phyloP scores from a whole-genome alignment of 2,113 vertebrate species.

The Bubo blakistoni region DNA sequence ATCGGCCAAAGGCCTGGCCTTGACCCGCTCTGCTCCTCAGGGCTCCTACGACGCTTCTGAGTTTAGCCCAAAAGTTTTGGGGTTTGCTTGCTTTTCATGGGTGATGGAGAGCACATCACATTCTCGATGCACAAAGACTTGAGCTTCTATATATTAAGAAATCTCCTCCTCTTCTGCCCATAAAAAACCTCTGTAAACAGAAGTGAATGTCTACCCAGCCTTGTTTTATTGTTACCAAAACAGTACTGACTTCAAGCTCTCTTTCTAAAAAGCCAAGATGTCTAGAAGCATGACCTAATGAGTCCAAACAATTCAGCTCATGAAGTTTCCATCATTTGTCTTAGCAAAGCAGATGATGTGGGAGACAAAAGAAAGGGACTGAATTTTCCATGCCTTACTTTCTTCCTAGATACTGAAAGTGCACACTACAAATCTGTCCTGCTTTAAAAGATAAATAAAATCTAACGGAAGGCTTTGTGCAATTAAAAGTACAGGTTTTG shows the following conservation, averaged over 20 bases:
- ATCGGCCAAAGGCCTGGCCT: neutral
- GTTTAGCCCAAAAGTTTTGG: neutral
- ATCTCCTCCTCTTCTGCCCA: neutral
- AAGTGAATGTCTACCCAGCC: neutral
- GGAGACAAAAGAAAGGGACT: neutral
- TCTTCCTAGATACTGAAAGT: neutral
- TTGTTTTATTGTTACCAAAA: neutral
- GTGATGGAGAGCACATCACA: neutral
- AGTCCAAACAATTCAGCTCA: neutral
- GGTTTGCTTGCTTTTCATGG: neutral
- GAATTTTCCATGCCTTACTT: neutral
- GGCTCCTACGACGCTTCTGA: neutral
- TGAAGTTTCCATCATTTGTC: neutral
- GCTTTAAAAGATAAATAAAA: neutral
- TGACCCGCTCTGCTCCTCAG: accelerated
- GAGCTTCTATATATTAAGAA: neutral
- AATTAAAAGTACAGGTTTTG: neutral
- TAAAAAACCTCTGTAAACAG: neutral
- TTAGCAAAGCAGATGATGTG: neutral
- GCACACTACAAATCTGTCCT: neutral
- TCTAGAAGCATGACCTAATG: neutral
- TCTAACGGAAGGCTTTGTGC: neutral
- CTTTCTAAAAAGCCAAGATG: neutral
- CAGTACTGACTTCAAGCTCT: neutral
- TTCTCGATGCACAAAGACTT: neutral